phyloP scores from a whole-genome alignment of 2,888 invertebrate species.

The Electrophaes corylata region DNA sequence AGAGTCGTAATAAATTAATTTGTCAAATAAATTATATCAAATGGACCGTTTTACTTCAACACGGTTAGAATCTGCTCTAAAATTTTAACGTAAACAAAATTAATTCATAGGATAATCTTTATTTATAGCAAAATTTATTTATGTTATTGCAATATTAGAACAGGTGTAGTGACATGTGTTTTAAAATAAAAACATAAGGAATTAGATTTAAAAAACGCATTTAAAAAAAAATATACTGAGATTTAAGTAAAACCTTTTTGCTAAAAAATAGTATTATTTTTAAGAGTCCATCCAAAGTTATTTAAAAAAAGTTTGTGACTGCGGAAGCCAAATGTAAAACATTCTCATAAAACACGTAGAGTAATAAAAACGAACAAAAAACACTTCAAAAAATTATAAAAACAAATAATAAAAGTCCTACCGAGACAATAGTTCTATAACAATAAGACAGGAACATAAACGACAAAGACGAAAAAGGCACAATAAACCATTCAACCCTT shows the following conservation, averaged over 20 bases:
- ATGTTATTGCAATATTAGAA: slow-evolving; percentile 13
- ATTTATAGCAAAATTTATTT: slow-evolving; percentile 17
- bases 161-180: slow-evolving; percentile 13
- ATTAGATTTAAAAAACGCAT: no score
- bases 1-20: slow-evolving; percentile 1
- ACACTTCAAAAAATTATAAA: slow-evolving; percentile 71
- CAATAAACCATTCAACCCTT: slow-evolving; percentile 80
- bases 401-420: slow-evolving; percentile 69
- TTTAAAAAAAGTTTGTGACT: not conserved
- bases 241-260: no score
- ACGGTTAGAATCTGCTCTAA: not conserved
- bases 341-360: slow-evolving; percentile 37
- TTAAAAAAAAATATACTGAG: no score
- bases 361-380: slow-evolving; percentile 51
- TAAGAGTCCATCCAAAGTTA: not conserved
- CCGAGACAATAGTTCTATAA: slow-evolving; percentile 70
- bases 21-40: slow-evolving; percentile 8
- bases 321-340: slow-evolving; percentile 33
- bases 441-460: slow-evolving; percentile 69
- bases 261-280: no score
- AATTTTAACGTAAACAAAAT: slow-evolving; percentile 1
- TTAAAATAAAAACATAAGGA: slow-evolving; percentile 10
- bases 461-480: slow-evolving; percentile 69
- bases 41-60: slow-evolving; percentile 3
- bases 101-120: slow-evolving; percentile 17